These are phyloP conservation scores for Astyanax mexicanus DNA, from an alignment of 2,797 vertebrate species.

Conservation along the genomic window DNA sequence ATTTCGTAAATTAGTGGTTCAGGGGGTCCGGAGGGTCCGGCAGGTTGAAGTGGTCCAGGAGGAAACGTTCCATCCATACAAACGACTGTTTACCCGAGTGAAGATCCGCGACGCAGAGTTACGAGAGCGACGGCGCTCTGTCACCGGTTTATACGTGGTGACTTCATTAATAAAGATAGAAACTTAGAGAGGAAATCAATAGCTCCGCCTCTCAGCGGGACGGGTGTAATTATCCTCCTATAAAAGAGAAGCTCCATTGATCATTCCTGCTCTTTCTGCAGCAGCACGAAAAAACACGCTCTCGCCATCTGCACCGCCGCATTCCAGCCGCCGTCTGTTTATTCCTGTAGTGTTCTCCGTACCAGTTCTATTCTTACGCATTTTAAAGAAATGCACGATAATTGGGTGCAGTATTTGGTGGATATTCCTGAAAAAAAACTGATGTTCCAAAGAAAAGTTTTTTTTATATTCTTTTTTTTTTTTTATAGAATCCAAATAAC, in stretches of 20 bases:
- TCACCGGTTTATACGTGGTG: slow-evolving; percentile 13
- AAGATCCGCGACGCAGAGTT: background rate
- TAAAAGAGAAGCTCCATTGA: background rate
- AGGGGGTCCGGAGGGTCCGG: background rate
- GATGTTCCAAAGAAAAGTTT: too few relatives aligned
- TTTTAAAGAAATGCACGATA: slow-evolving; percentile 9
- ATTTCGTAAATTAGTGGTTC: background rate
- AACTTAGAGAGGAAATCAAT: slow-evolving; percentile 20
- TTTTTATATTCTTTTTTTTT: too few relatives aligned
- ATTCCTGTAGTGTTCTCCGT: background rate
- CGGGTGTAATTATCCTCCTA: slow-evolving; percentile 12
- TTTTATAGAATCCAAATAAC: too few relatives aligned
- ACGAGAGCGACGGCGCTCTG: background rate
- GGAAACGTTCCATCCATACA: background rate
- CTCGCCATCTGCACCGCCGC: background rate
- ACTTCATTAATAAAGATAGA: slow-evolving; percentile 8
- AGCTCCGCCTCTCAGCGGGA: slow-evolving; percentile 18
- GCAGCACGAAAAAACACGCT: background rate
- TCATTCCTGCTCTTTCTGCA: background rate
- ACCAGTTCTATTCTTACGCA: background rate
- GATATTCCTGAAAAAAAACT: background rate
- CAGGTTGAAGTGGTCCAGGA: background rate
- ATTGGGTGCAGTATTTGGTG: too few relatives aligned
- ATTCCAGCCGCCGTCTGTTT: background rate
- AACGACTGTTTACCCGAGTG: slow-evolving; percentile 1